A percentile compares a stretch with the other conserved stretches of the same genome.
phyloP scores from a whole-genome alignment of 2,113 vertebrate species.

The human (Homo sapiens) region DNA sequence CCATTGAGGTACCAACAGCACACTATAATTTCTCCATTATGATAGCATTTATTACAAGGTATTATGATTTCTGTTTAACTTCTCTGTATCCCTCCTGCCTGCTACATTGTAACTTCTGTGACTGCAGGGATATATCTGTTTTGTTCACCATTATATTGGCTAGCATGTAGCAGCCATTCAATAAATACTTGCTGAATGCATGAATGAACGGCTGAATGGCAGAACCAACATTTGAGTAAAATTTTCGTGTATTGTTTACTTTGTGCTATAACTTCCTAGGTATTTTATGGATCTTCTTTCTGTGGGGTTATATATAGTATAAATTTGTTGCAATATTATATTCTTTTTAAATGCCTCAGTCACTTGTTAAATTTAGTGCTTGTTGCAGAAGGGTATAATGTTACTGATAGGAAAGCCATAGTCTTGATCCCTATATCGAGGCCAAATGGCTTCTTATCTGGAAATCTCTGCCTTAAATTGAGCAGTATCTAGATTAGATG shows the following conservation, averaged over 20 bases:
- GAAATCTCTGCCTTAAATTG: neutral
- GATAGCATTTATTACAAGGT: neutral
- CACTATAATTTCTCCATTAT: neutral
- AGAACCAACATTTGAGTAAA: neutral
- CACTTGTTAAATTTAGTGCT: neutral
- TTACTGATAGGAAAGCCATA: neutral
- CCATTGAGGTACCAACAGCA: neutral
- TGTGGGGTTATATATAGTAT: neutral
- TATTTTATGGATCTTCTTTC: neutral
- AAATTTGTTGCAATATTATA: neutral
- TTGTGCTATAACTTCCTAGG: neutral
- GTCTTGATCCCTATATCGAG: neutral
- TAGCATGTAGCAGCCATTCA: neutral
- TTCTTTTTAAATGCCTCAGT: neutral
- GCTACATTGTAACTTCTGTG: neutral
- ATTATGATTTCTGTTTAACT: neutral
- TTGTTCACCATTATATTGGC: neutral
- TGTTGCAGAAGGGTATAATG: neutral
- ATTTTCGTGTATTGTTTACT: neutral
- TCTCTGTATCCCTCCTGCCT: neutral
- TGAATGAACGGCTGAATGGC: neutral
- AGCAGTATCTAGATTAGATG: neutral
- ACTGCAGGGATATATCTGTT: neutral
- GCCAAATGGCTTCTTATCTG: neutral
- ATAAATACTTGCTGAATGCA: neutral